Conservation (phyloP, 2,888 invertebrate species). For the Fragum whitleyi region DNA sequence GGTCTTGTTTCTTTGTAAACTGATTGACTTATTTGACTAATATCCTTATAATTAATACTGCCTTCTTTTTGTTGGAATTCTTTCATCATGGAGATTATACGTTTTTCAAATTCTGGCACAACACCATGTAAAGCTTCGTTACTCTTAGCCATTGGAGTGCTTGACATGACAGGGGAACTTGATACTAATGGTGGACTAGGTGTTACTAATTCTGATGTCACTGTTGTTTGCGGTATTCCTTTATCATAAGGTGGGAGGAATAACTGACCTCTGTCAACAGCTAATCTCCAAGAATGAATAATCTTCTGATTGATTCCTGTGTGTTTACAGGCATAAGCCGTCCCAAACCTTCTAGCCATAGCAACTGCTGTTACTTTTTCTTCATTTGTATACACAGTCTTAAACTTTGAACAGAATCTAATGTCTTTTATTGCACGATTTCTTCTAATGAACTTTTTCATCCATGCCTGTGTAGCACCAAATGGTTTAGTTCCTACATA, state of each 20-base stretch:
- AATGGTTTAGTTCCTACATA: conserved; percentile 60
- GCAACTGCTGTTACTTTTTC: conserved; percentile 55
- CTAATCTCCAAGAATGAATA: conserved; percentile 59
- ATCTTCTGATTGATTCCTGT: conserved; percentile 57
- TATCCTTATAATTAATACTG: conserved; percentile 62
- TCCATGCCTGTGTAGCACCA: conserved; percentile 62
- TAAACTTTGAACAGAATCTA: conserved; percentile 61
- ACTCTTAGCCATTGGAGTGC: background rate
- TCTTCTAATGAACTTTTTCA: conserved; percentile 60
- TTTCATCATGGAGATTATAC: conserved; percentile 47
- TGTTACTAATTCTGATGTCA: background rate
- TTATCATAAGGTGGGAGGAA: conserved; percentile 22
- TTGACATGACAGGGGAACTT: background rate
- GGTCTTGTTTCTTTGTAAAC: conserved; percentile 61
- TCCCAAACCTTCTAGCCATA: conserved; percentile 56
- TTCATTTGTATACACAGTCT: conserved; percentile 53
- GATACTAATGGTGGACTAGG: background rate
- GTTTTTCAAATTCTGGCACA: conserved; percentile 56
- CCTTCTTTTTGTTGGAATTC: conserved; percentile 55
- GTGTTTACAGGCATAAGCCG: conserved; percentile 52
- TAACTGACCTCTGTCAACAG: conserved; percentile 50
- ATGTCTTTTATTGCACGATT: conserved; percentile 53
- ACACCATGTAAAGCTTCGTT: conserved; percentile 55
- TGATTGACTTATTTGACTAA: conserved; percentile 54
- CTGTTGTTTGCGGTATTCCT: background rate